Percentiles rank a stretch among this genome's conserved stretches.
phyloP scores from a whole-genome alignment of 2,888 invertebrate genomes.

The Parnassius apollo region DNA sequence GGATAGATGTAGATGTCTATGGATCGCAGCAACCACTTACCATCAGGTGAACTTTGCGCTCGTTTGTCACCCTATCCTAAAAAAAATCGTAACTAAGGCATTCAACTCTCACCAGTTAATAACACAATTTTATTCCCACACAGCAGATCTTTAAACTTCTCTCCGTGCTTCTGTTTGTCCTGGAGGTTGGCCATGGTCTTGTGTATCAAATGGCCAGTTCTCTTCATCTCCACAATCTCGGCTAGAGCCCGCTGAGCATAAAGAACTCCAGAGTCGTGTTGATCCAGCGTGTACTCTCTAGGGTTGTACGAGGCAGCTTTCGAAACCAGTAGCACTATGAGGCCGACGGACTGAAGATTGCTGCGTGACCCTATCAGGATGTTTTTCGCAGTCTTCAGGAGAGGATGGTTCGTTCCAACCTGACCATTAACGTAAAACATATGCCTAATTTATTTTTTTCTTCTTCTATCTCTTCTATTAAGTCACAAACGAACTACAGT shows the following conservation, averaged over 20 bases:
- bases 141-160: constrained; percentile 62
- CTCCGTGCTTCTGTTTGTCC: constrained; percentile 52
- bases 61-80: too few species aligned
- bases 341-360: constrained; percentile 68
- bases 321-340: constrained; percentile 63
- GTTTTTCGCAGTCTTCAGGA: constrained; percentile 69
- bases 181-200: constrained; percentile 69
- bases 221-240: constrained; percentile 75
- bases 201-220: constrained; percentile 71
- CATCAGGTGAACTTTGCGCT: too few species aligned
- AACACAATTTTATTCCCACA: constrained; percentile 71
- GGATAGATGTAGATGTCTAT: too few species aligned
- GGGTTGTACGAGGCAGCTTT: constrained; percentile 64
- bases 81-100: too few species aligned
- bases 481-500: too few species aligned
- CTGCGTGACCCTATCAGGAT: constrained; percentile 70
- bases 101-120: constrained; percentile 53
- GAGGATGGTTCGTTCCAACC: constrained; percentile 72
- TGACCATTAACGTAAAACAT: not conserved
- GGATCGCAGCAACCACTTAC: too few species aligned
- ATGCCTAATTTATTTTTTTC: too few species aligned
- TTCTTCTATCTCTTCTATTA: too few species aligned
- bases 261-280: constrained; percentile 60
- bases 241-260: constrained; percentile 74
- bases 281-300: constrained; percentile 46